Percentiles rank a stretch among this genome's conserved stretches.
Evolutionary conservation across 2,888 invertebrate species (phyloP).

Genomic region (Xestia xanthographa): DNA sequence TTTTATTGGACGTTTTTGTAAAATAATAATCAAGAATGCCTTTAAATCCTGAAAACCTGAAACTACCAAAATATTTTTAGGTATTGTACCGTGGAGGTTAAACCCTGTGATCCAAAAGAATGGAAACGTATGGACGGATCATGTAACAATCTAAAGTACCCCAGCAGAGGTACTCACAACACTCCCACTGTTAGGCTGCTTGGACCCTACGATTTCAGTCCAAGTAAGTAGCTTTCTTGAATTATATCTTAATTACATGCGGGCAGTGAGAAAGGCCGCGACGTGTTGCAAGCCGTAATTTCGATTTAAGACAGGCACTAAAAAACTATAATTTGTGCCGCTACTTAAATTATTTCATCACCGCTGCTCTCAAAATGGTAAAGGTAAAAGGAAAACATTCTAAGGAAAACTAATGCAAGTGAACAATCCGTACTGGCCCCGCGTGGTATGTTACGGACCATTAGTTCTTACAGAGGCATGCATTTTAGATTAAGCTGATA

Average conservation of each 20-base stretch:
- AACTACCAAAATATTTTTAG: conserved; percentile 23
- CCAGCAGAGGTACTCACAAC: conserved; percentile 33
- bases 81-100: conserved; percentile 25
- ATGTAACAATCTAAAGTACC: conserved; percentile 45
- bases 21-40: background rate
- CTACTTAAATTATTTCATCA: background rate
- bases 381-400: too few species aligned
- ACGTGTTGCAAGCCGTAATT: background rate
- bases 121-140: conserved; percentile 45
- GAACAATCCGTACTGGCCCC: fast-evolving
- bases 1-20: background rate
- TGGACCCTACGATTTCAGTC: conserved; percentile 22
- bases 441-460: background rate
- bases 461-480: background rate
- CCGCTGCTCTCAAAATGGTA: background rate
- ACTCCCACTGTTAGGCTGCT: conserved; percentile 39
- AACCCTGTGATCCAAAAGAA: conserved; percentile 40
- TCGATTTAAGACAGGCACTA: background rate
- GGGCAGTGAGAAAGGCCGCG: background rate
- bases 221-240: conserved; percentile 23
- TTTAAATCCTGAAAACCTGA: background rate
- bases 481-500: background rate
- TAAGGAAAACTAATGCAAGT: background rate
- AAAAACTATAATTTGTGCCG: background rate
- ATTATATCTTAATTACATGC: background rate